Evolutionary conservation across 2,888 invertebrate species (phyloP), one percentile per base, ranked within the genome.

Genomic region (Entomobrya proxima): DNA sequence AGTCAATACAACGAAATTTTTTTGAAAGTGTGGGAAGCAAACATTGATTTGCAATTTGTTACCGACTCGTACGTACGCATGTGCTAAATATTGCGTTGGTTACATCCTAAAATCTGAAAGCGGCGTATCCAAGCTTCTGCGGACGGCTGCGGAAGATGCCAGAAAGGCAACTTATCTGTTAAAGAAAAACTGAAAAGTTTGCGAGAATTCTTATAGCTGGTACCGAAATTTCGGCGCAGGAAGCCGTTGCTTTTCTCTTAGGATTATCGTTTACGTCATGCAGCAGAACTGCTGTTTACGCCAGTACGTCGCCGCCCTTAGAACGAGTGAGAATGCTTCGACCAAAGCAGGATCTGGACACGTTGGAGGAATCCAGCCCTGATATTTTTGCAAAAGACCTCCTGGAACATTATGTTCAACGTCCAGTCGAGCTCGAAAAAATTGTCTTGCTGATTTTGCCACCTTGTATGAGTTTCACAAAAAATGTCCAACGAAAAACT

Each of bases 31-130:
- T n/a, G n/a, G n/a, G n/a, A n/a, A n/a, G n/a, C n/a, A n/a, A n/a
- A n/a, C n/a, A n/a, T n/a, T n/a, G n/a, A n/a, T n/a, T n/a, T n/a
- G n/a, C n/a, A n/a, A n/a, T n/a, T n/a, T n/a, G n/a, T n/a, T n/a
- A n/a, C n/a, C n/a, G n/a, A n/a, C n/a, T n/a, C n/a, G n/a, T n/a
- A n/a, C n/a, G n/a, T n/a, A n/a, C n/a, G n/a, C n/a, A n/a, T 91
- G 91, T 82, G 90, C 90, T 11, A 83, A 89, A 21, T 92, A 91
- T 85, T 90, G 91, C 44, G 89, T 90, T 2, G 86, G 90, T 21
- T 90, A 90, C 67, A 86, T 90, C 9, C 74, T 47, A 9, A 90
- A 90, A 78, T 74, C 88, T 9, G 86, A 86, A 24, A 40, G 86
- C 11, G 89, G 90, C 6, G 69, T 89, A 15, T 90, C 89, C 24